Evolutionary conservation across 2,888 invertebrate genomes (phyloP), one percentile per base, ranked within the genome.

Genomic region (Drosophila kokeensis): DNA sequence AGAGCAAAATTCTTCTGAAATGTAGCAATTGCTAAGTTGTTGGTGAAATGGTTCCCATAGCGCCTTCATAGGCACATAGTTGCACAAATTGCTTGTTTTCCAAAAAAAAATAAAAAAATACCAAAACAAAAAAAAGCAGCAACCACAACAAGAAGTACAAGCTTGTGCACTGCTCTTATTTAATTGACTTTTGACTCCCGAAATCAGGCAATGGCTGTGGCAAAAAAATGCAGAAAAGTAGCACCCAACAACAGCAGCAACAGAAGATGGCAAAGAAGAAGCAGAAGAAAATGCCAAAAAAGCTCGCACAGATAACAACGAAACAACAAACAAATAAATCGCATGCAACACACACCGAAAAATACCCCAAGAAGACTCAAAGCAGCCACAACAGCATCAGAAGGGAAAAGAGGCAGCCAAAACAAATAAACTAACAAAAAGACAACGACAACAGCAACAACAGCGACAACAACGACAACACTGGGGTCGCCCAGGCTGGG

Each of bases 181-280:
- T 91, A 91, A 91, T 91, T 91, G 92, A 91, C 91, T 91, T 91
- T 91, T 91, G 91, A 91, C 91, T 91, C 89, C 87, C 84, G 85
- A 85, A 87, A 89, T 79, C 82, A 78, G 76, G 72, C 83, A 71
- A 81, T 76, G 76, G 57, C 81, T 72, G 71, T 45, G 24, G 45
- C 65, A 81, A 76, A 79, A 71, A 71, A 76, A 64, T 69, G 70
- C 76, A 82, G 59, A 48, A 69, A 82, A 73, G 32, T 65, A 62
- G 64, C 65, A 77, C 53, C 48, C 66, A 67, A 57, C 55, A 57
- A 69, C 38, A 58, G 42, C 57, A 61, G 48, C 52, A 50, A 60
- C 66, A 54, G 29, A 49, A 54, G 48, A 54, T 45, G 53, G 63
- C 34, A 52, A 40, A 38, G 27, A 13, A 63, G 57, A 50, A 63